Conservation (phyloP, 2,113 vertebrate species). For the Litocranius walleri region DNA sequence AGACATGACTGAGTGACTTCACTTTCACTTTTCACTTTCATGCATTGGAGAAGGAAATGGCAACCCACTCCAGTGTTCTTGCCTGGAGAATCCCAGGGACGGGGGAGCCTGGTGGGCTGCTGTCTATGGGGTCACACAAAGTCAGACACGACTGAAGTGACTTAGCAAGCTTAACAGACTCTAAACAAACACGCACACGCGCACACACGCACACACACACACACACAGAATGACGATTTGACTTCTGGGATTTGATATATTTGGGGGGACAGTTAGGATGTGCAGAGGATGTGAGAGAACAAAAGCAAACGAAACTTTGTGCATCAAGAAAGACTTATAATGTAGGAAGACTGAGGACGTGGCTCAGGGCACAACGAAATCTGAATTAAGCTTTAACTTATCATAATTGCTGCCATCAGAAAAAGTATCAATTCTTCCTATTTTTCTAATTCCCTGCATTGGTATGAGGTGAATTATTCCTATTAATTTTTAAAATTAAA, state of each 20-base stretch:
- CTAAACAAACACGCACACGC: background rate
- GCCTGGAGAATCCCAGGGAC: too few species aligned
- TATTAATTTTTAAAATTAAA: conserved; percentile 28
- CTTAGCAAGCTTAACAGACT: background rate
- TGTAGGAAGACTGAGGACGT: background rate
- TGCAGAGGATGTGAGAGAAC: background rate
- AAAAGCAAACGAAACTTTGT: background rate
- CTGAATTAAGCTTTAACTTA: background rate
- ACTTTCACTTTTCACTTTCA: too few species aligned
- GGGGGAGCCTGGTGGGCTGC: too few species aligned
- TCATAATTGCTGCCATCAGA: background rate
- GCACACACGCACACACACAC: background rate
- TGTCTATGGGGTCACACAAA: too few species aligned
- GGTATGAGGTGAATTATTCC: background rate
- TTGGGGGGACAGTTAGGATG: background rate
- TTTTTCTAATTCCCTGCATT: background rate
- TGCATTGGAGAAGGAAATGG: too few species aligned
- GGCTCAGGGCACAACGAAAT: background rate
- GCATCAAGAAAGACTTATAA: background rate
- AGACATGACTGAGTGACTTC: too few species aligned
- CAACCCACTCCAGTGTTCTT: too few species aligned
- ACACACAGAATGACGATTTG: background rate
- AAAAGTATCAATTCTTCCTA: background rate
- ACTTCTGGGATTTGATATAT: background rate
- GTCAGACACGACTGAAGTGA: too few species aligned